A percentile compares a stretch with the other conserved stretches of the same genome.
phyloP scores from a whole-genome alignment of 2,797 vertebrate species.

The Epinephelus coioides region DNA sequence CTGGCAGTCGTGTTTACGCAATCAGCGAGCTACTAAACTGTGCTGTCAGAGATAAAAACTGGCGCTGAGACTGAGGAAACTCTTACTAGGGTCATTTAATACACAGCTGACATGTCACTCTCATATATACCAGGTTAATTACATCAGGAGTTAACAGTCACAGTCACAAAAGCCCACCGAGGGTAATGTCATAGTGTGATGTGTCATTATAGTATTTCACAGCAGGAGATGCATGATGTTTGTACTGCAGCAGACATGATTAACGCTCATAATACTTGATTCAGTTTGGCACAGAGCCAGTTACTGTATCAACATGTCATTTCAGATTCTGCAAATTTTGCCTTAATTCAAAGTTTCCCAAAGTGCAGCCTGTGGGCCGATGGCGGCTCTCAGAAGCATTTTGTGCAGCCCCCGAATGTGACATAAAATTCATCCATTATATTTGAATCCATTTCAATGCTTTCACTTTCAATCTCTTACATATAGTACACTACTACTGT shows the following conservation, averaged over 20 bases:
- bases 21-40: conserved; percentile 42
- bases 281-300: no score
- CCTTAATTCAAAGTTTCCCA: background rate
- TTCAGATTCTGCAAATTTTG: background rate
- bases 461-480: no score
- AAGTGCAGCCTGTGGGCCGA: no score
- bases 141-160: background rate
- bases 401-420: no score
- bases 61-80: conserved; percentile 21
- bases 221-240: background rate
- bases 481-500: no score
- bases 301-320: no score
- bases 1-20: conserved; percentile 37
- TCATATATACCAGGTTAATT: no score
- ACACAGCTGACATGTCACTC: conserved; percentile 3
- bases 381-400: no score
- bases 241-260: background rate
- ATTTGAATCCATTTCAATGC: no score
- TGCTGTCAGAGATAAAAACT: conserved; percentile 49
- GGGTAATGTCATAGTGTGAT: background rate
- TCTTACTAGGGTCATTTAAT: background rate
- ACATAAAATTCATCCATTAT: no score
- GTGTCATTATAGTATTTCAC: background rate
- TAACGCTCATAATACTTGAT: no score
- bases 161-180: background rate